These are phyloP conservation scores for Pangasianodon hypophthalmus DNA, from an alignment of 2,113 vertebrate genomes.

Conservation along the genomic window DNA sequence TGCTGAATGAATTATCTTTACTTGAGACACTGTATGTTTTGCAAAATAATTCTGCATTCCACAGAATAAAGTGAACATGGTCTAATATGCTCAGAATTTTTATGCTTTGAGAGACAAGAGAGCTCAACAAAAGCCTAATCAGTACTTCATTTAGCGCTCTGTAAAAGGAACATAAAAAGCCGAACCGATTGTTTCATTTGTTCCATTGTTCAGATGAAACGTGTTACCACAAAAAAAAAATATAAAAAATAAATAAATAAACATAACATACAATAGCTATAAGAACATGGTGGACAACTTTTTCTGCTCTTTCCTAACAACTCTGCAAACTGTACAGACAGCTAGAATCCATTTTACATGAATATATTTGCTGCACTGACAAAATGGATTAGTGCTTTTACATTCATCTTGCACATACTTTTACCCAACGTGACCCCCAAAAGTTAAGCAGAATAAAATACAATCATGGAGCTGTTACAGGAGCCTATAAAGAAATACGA, in stretches of 20 bases:
- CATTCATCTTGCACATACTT: neutral
- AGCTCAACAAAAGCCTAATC: slow-evolving; percentile 23
- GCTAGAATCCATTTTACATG: neutral
- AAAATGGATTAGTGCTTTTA: neutral
- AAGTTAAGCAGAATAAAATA: neutral
- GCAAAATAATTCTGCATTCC: neutral
- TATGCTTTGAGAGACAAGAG: slow-evolving; percentile 18
- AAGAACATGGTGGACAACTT: slow-evolving; percentile 53
- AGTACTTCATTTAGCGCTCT: slow-evolving; percentile 37
- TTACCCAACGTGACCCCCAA: neutral
- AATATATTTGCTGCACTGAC: slow-evolving; percentile 6
- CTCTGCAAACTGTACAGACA: slow-evolving; percentile 50
- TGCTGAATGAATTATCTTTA: slow-evolving; percentile 7
- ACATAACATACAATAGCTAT: slow-evolving; percentile 57
- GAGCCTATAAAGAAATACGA: neutral
- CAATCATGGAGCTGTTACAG: neutral
- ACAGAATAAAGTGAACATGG: slow-evolving; percentile 1
- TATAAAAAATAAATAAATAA: neutral
- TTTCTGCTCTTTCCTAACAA: slow-evolving; percentile 37
- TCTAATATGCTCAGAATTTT: slow-evolving; percentile 13
- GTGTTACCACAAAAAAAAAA: slow-evolving; percentile 28
- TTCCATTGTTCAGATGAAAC: slow-evolving; percentile 45
- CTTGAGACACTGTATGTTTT: slow-evolving; percentile 21
- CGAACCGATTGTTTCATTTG: slow-evolving; percentile 49
- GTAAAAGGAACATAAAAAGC: slow-evolving; percentile 48